Base-by-base conservation (phyloP, 1,140 invertebrate species). In the Penaeus chinensis region DNA sequence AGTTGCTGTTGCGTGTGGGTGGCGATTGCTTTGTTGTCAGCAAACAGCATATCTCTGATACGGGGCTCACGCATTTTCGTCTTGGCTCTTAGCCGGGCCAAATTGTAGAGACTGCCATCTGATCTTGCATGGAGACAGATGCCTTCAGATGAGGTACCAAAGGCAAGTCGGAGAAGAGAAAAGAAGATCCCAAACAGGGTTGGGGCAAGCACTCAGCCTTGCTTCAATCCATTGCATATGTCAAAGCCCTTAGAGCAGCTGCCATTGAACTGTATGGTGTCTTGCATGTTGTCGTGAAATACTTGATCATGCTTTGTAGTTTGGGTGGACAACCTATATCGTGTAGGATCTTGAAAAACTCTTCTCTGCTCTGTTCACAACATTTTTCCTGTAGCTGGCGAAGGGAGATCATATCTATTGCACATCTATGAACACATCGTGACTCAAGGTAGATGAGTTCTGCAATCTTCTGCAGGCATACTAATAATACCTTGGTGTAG, bases 21-120 rank as follows among this genome's bases (percentile, higher is more conserved):
- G 19, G n/a, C 1, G n/a, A 66, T 66, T 66, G 19, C 63, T 66
- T 66, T n/a, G n/a, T 3, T 3, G 3, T 3, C n/a, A 19, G 63
- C 63, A 66, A 66, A 66, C 63, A 66, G 63, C 63, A 66, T 66
- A n/a, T 66, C 63, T 66, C 1, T 66, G n/a, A 66, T 66, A n/a
- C 2, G 63, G 63, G n/a, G 1, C n/a, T 66, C 63, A n/a, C 63
- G 63, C n/a, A 66, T n/a, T 66, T 66, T 20, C 19, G 19, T n/a
- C 63, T 66, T 19, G 63, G 19, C n/a, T n/a, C n/a, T 19, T 20
- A n/a, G 3, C n/a, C n/a, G 3, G 63, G 63, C 63, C 19, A 66
- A 3, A 3, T 66, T 66, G 63, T 20, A 66, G 63, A 66, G 63
- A 19, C 63, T 66, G n/a, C 63, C 63, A n/a, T 66, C 2, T 32